A percentile compares a stretch with the other conserved stretches of the same genome.
phyloP scores from a whole-genome alignment of 2,888 invertebrate genomes.

The Temnothorax unifasciatus region DNA sequence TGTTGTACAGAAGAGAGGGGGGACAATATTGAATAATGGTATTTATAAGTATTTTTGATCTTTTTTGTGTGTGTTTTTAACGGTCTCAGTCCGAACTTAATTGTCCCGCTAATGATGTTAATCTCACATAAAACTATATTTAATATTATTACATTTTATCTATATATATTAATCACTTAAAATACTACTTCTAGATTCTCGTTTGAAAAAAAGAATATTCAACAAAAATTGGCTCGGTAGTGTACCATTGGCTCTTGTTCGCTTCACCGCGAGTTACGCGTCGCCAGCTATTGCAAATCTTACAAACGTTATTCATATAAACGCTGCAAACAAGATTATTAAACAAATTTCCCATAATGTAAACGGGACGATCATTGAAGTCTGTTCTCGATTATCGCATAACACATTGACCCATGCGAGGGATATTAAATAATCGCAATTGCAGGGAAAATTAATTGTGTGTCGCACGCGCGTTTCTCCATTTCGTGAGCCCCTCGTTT shows the following conservation, averaged over 20 bases:
- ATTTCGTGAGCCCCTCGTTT: background rate
- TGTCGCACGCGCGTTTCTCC: too few relatives aligned
- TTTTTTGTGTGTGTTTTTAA: too few relatives aligned
- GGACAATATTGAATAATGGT: too few relatives aligned
- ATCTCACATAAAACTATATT: too few relatives aligned
- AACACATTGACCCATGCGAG: background rate
- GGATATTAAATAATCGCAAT: background rate
- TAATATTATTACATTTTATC: background rate
- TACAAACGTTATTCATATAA: background rate
- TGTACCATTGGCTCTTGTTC: too few relatives aligned
- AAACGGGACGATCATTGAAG: background rate
- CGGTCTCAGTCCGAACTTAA: too few relatives aligned
- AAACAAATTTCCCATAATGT: background rate
- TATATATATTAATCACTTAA: background rate
- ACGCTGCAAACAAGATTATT: background rate
- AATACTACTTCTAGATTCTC: background rate
- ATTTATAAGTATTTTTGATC: too few relatives aligned
- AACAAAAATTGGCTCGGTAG: background rate
- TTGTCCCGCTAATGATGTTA: too few relatives aligned
- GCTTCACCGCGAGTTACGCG: background rate
- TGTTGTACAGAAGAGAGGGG: too few relatives aligned
- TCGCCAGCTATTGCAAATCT: background rate
- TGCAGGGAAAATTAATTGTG: constrained; percentile 2
- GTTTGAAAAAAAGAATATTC: background rate
- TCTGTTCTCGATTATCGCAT: background rate